phyloP scores from a whole-genome alignment of 23 tunicate genomes.

The Trididemnum nubilum region DNA sequence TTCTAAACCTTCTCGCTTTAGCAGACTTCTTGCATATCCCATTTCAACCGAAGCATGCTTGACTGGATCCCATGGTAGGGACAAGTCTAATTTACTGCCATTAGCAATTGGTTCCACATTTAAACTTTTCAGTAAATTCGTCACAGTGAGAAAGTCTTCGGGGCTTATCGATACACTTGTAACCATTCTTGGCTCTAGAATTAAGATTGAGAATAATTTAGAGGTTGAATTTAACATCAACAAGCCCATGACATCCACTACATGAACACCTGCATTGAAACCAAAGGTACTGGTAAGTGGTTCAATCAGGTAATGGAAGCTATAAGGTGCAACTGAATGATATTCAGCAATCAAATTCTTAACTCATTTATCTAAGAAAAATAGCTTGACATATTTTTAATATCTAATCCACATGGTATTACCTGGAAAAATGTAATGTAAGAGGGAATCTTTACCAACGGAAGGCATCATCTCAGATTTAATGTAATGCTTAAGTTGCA shows the following conservation, averaged over 20 bases:
- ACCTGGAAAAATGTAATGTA: not conserved
- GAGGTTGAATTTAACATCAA: too few species aligned
- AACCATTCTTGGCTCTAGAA: not conserved
- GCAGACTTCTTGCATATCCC: not conserved
- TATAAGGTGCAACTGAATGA: too few species aligned
- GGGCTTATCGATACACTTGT: not conserved
- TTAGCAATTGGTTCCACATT: not conserved
- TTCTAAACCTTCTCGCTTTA: conserved; percentile 8
- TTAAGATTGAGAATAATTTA: not conserved
- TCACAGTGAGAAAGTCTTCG: not conserved
- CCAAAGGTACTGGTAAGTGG: too few species aligned
- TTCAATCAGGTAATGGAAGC: too few species aligned
- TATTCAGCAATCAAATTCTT: too few species aligned
- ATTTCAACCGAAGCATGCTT: conserved; percentile 20
- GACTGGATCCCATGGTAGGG: conserved; percentile 30
- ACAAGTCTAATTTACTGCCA: not conserved
- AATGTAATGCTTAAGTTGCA: not conserved
- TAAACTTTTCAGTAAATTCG: not conserved
- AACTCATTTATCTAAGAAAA: too few species aligned
- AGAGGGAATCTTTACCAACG: not conserved
- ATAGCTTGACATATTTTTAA: too few species aligned
- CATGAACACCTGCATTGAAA: too few species aligned
- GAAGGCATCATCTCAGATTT: not conserved
- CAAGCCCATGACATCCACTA: too few species aligned
- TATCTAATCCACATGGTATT: too few species aligned